phyloP scores from a whole-genome alignment of 2,888 invertebrate genomes.

The Mythimna albipuncta region DNA sequence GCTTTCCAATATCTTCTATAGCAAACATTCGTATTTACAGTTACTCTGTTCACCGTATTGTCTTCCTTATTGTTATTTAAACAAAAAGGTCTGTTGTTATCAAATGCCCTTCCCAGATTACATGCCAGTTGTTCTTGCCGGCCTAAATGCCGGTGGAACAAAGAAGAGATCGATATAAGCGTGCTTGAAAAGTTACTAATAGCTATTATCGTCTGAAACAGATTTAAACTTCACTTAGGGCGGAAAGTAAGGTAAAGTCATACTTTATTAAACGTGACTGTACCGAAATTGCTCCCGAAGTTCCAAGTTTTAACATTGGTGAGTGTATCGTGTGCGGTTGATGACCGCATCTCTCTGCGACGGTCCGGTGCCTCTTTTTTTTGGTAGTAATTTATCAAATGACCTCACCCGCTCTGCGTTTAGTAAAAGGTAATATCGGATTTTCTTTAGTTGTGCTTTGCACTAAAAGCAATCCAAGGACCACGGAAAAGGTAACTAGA shows the following conservation, averaged over 20 bases:
- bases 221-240: slow-evolving; percentile 68
- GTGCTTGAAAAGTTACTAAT: slow-evolving; percentile 66
- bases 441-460: too few species aligned
- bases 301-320: slow-evolving; percentile 45
- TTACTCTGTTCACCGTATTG: slow-evolving; percentile 43
- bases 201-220: slow-evolving; percentile 70
- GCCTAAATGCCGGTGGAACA: slow-evolving; percentile 58
- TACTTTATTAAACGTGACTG: slow-evolving; percentile 68
- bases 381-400: too few species aligned
- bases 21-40: slow-evolving; percentile 59
- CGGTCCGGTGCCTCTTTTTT: not conserved
- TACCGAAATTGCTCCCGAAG: slow-evolving; percentile 57
- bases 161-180: slow-evolving; percentile 65
- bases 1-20: slow-evolving; percentile 48
- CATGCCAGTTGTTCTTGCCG: slow-evolving; percentile 45
- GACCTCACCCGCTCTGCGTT: too few species aligned
- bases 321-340: slow-evolving; percentile 53
- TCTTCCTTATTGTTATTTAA: slow-evolving; percentile 51
- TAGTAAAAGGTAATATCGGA: too few species aligned
- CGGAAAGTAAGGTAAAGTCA: slow-evolving; percentile 63
- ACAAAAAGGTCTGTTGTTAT: slow-evolving; percentile 58
- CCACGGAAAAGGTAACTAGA: too few species aligned
- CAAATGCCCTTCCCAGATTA: slow-evolving; percentile 55
- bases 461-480: too few species aligned
- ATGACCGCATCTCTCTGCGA: slow-evolving; percentile 37